Percentiles rank a stretch among this genome's conserved stretches.
phyloP scores from a whole-genome alignment of 2,113 vertebrate species.

The Hyperopisus bebe region DNA sequence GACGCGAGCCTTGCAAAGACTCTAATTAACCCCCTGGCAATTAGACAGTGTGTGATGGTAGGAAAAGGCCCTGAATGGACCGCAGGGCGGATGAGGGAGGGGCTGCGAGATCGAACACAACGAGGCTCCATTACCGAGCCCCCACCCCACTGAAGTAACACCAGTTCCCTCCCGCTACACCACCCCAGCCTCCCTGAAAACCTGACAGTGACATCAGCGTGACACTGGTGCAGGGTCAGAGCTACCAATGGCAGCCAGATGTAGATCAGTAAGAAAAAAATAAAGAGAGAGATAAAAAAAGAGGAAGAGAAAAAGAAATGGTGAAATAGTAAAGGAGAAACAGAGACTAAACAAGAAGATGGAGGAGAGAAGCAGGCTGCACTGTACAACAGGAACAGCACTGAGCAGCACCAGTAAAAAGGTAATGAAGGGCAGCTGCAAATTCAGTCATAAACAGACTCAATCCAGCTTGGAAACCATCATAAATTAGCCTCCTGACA shows the following conservation, averaged over 20 bases:
- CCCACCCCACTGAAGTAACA: neutral
- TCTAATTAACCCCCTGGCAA: neutral
- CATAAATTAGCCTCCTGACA: neutral
- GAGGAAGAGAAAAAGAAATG: neutral
- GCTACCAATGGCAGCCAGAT: neutral
- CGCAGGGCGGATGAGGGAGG: slow-evolving; percentile 48
- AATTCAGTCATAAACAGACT: neutral
- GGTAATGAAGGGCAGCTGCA: neutral
- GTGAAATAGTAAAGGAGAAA: neutral
- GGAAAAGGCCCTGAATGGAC: neutral
- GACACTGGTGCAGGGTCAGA: slow-evolving; percentile 18
- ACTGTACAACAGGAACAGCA: neutral
- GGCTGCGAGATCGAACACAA: slow-evolving; percentile 33
- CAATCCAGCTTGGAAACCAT: neutral
- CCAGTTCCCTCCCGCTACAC: neutral
- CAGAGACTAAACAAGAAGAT: neutral
- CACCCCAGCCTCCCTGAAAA: slow-evolving; percentile 6
- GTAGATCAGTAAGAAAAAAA: neutral
- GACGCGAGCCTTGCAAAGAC: neutral
- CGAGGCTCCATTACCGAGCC: slow-evolving; percentile 27
- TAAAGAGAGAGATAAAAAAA: neutral
- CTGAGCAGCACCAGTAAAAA: neutral
- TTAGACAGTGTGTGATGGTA: neutral
- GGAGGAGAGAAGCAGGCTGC: neutral
- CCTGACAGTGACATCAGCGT: neutral